phyloP scores from a whole-genome alignment of 2,888 invertebrate genomes.

The Teleiodes luculella region DNA sequence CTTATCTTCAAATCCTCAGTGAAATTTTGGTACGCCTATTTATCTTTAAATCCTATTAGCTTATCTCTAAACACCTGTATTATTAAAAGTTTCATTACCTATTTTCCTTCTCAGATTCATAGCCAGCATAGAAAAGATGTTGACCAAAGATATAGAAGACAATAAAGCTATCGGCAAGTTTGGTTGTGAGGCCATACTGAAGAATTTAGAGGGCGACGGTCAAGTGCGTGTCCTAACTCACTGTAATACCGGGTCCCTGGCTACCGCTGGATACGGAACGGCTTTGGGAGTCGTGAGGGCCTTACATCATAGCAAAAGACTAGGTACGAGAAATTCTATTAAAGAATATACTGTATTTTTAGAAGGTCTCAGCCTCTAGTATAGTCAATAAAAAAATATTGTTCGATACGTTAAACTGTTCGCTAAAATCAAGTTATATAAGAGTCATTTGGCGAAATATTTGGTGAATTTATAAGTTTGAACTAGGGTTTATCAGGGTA shows the following conservation, averaged over 20 bases:
- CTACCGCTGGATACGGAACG: constrained; percentile 97
- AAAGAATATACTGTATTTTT: no score
- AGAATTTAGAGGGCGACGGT: constrained; percentile 74
- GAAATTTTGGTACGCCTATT: no score
- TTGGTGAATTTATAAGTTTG: no score
- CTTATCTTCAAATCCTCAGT: not conserved
- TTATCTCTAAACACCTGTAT: not conserved
- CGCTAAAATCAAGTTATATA: no score
- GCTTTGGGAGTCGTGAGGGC: constrained; percentile 96
- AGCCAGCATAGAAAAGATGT: constrained; percentile 86
- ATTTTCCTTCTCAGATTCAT: constrained; percentile 81
- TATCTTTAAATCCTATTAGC: not conserved
- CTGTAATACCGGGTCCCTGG: constrained; percentile 98
- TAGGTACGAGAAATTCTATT: constrained; percentile 73
- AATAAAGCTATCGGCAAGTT: constrained; percentile 91
- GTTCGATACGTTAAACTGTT: no score
- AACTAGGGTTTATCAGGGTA: no score
- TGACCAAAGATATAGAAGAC: constrained; percentile 90
- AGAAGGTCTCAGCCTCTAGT: no score
- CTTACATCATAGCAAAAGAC: constrained; percentile 83
- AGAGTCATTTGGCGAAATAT: no score
- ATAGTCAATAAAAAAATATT: no score
- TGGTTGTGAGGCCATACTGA: constrained; percentile 89
- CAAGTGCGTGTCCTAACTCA: constrained; percentile 91
- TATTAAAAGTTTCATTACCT: no score